phyloP scores from a whole-genome alignment of 1,140 invertebrate species.

The Brevipalpus yothersi region DNA sequence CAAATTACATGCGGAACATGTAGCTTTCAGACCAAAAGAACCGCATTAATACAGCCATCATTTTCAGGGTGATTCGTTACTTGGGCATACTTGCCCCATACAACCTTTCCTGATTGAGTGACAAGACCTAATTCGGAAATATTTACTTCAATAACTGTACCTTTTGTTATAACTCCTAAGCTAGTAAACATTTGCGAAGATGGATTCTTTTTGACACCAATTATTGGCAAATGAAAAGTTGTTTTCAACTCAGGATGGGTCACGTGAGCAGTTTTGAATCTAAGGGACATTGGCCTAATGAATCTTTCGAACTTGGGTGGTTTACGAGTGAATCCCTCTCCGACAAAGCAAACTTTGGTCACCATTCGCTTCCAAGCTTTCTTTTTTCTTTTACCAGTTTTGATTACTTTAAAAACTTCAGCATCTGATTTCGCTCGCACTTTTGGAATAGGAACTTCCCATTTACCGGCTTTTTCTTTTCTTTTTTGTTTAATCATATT shows the following conservation, averaged over 20 bases:
- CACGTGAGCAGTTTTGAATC: conserved; percentile 91
- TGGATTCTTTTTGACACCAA: conserved; percentile 98
- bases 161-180: conserved; percentile 95
- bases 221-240: conserved; percentile 93
- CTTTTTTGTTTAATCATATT: conserved; percentile 99
- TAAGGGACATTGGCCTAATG: conserved; percentile 86
- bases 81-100: conserved; percentile 99
- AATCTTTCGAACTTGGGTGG: conserved; percentile 99
- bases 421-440: conserved; percentile 88
- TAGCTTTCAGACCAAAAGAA: conserved; percentile 69
- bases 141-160: conserved; percentile 90
- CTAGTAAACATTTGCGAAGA: conserved; percentile 89
- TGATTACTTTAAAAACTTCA: conserved; percentile 88
- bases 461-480: conserved; percentile 98
- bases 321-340: conserved; percentile 93
- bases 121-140: conserved; percentile 96
- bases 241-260: conserved; percentile 98
- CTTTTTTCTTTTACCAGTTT: conserved; percentile 74
- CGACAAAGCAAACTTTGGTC: conserved; percentile 93
- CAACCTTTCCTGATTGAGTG: conserved; percentile 94
- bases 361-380: conserved; percentile 99
- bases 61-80: conserved; percentile 99
- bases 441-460: conserved; percentile 98
- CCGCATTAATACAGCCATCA: conserved; percentile 98
- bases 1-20: not conserved